These are phyloP conservation scores for Drosophila kepulauana DNA, from an alignment of 1,140 invertebrate species.

Conservation along the genomic window DNA sequence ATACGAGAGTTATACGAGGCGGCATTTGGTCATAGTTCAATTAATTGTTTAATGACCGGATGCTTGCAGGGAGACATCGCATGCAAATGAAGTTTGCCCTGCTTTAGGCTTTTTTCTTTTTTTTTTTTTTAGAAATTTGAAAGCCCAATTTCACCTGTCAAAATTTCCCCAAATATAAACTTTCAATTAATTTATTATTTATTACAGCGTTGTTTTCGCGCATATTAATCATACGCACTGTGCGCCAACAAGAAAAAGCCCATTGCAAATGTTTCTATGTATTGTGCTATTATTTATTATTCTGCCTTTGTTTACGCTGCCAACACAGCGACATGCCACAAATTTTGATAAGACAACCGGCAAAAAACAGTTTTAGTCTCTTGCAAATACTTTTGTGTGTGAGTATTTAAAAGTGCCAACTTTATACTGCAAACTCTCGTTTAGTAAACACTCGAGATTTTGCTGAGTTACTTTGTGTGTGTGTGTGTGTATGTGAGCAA, in stretches of 20 bases:
- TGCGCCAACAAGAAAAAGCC: slow-evolving; percentile 45
- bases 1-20: slow-evolving; percentile 52
- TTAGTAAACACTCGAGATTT: neutral
- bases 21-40: slow-evolving; percentile 75
- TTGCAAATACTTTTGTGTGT: slow-evolving; percentile 7
- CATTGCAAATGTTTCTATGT: slow-evolving; percentile 35
- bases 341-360: slow-evolving; percentile 70
- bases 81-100: slow-evolving; percentile 66
- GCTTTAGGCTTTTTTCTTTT: slow-evolving; percentile 26
- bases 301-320: slow-evolving; percentile 68
- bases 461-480: no score
- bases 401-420: no score
- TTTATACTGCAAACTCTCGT: no score
- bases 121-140: slow-evolving; percentile 32
- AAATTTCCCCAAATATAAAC: neutral
- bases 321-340: slow-evolving; percentile 42
- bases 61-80: slow-evolving; percentile 33
- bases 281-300: slow-evolving; percentile 65
- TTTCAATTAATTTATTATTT: slow-evolving; percentile 35
- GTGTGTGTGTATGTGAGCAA: slow-evolving; percentile 5
- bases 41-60: slow-evolving; percentile 76
- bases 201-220: slow-evolving; percentile 11
- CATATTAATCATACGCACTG: slow-evolving; percentile 68
- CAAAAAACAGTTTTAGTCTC: slow-evolving; percentile 45
- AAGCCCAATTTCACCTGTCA: slow-evolving; percentile 31